A percentile compares a stretch with the other conserved stretches of the same genome.
Evolutionary conservation across 2,113 vertebrate genomes (phyloP).

Genomic region (Dromiciops gliroides): DNA sequence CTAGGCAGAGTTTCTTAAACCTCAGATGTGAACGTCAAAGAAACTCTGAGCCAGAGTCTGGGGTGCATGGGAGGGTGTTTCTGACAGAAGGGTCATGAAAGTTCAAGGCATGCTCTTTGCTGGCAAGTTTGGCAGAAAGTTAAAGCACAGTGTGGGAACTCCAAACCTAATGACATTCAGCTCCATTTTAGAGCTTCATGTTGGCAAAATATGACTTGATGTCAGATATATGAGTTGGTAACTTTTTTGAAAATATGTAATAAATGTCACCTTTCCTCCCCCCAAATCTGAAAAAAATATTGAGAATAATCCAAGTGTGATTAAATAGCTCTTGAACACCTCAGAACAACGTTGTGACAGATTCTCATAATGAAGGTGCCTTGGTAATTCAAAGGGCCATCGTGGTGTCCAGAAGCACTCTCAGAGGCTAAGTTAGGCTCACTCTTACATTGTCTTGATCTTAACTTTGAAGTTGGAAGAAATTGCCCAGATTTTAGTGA

Average conservation of each 20-base stretch:
- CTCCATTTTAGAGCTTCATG: constrained; percentile 79
- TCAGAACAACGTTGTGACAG: constrained; percentile 68
- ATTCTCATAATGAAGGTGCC: constrained; percentile 68
- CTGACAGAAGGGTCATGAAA: constrained; percentile 87
- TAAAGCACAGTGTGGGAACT: constrained; percentile 81
- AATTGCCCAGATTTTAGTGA: constrained; percentile 43
- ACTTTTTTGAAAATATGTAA: constrained; percentile 82
- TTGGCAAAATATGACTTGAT: constrained; percentile 87
- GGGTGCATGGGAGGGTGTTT: constrained; percentile 82
- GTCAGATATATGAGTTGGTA: constrained; percentile 87
- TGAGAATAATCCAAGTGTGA: constrained; percentile 69
- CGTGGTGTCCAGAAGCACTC: background rate
- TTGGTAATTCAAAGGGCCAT: background rate
- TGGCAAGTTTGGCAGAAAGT: constrained; percentile 84
- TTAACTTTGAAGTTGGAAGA: constrained; percentile 49
- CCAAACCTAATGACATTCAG: constrained; percentile 83
- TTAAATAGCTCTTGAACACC: constrained; percentile 68
- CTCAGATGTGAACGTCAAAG: constrained; percentile 79
- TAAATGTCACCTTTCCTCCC: constrained; percentile 80
- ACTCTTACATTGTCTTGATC: constrained; percentile 42
- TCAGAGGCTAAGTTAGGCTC: background rate
- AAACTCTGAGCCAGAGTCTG: constrained; percentile 78
- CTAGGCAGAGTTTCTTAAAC: constrained; percentile 82
- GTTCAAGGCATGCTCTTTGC: constrained; percentile 84
- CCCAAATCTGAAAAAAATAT: constrained; percentile 80